Evolutionary conservation across 2,113 vertebrate species (phyloP).

Genomic region (Indicator maculatus): DNA sequence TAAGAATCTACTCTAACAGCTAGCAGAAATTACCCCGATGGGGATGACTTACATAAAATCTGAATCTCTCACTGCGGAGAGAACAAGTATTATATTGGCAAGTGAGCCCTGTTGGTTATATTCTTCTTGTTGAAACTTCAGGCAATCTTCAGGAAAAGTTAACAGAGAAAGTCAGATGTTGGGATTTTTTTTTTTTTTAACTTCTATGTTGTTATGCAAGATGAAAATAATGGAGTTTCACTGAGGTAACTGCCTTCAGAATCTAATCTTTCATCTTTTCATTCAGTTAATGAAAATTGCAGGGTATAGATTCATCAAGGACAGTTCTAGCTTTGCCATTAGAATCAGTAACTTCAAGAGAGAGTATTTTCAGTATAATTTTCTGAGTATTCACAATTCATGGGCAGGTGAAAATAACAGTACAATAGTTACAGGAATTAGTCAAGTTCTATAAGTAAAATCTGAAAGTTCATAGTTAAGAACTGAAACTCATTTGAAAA

Average conservation of each 20-base stretch:
- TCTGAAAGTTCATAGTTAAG: background rate
- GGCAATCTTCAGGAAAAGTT: slow-evolving; percentile 8
- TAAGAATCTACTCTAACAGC: slow-evolving; percentile 60
- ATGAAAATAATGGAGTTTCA: background rate
- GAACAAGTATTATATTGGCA: slow-evolving; percentile 30
- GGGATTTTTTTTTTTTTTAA: background rate
- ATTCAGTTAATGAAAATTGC: slow-evolving; percentile 24
- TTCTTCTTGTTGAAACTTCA: slow-evolving; percentile 35
- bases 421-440: too few relatives aligned
- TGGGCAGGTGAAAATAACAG: background rate
- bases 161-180: background rate
- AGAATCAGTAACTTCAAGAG: background rate
- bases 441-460: background rate
- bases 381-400: background rate
- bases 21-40: slow-evolving; percentile 42
- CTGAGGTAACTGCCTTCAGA: background rate
- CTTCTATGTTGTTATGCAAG: background rate
- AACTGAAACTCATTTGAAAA: background rate
- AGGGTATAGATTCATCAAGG: background rate
- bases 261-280: background rate
- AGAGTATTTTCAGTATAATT: background rate
- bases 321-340: background rate
- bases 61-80: slow-evolving; percentile 44
- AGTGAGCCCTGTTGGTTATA: slow-evolving; percentile 35
- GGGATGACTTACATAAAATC: slow-evolving; percentile 54